phyloP scores from a whole-genome alignment of 2,113 vertebrate species.

The Colinus virginianus region DNA sequence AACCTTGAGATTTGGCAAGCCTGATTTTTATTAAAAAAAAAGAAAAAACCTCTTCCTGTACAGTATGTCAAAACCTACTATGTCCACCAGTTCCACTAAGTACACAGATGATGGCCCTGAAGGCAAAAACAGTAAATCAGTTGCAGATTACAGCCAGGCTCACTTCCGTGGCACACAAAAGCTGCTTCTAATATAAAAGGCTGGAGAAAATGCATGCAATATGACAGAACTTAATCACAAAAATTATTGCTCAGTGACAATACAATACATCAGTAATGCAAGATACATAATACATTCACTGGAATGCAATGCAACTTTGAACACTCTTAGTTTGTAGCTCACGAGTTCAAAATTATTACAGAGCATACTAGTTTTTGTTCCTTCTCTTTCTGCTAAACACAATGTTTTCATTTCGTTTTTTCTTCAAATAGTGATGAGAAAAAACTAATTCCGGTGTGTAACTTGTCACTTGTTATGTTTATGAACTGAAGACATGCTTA shows the following conservation, averaged over 20 bases:
- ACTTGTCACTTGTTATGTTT: not conserved
- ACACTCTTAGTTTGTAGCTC: not conserved
- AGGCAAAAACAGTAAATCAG: slow-evolving; percentile 33
- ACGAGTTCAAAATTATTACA: not conserved
- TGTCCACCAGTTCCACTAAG: not conserved
- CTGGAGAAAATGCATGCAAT: not conserved
- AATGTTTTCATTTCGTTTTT: not conserved
- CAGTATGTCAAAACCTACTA: slow-evolving; percentile 5
- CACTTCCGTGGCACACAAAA: not conserved
- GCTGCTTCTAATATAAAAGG: not conserved
- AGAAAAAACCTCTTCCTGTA: not conserved
- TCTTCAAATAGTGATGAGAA: not conserved
- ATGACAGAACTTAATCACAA: not conserved
- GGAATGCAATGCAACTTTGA: not conserved
- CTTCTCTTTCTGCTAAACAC: not conserved
- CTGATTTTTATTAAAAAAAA: not conserved
- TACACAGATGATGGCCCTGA: not conserved
- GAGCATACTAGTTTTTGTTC: fast-evolving
- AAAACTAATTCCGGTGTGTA: not conserved
- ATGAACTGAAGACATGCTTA: not conserved
- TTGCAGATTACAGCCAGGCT: slow-evolving; percentile 7
- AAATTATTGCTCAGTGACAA: not conserved
- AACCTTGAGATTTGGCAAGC: not conserved
- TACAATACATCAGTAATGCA: not conserved
- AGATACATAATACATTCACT: not conserved